Evolutionary conservation across 2,113 vertebrate genomes (phyloP), one percentile per base, ranked within the genome.

Genomic region (Dicentrarchus labrax): DNA sequence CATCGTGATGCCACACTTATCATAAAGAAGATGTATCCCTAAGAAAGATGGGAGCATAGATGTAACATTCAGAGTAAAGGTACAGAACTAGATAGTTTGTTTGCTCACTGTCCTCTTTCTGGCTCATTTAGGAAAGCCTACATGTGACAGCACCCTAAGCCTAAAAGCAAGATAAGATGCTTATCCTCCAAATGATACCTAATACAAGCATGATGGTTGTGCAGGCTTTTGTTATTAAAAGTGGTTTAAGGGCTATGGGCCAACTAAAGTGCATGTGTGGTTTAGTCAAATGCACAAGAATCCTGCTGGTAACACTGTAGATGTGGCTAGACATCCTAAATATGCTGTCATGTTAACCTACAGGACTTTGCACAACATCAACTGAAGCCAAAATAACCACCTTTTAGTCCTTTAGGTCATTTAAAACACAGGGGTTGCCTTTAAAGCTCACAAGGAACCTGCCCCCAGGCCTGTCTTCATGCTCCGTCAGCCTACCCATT

Each of bases 131-230:
- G 70, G 45, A 78, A 66, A 67, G 47, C 38, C 62, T 62, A 39
- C 30, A 13, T 72, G 79, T 79, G 60, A 76, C 60, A 57, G 67
- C 50, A 45, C 17, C 72, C 43, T 45, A 43, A 59, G 51, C 74
- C 69, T 10, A 70, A 57, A 80, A 74, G 77, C 64, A 61, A 48
- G 16, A 78, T 81, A 81, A 84, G 73, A 72, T 65, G 83, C 69
- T 77, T 81, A 72, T 43, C 48, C 56, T 60, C 50, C 50, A 71
- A 73, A 83, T 56, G 45, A 81, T 45, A 59, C 47, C 39, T 36
- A 54, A 60, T 60, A 76, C 56, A 56, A 43, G 64, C 51, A 64
- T 21, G 24, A 51, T 48, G 48, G 53, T n/a, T 51, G 47, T 16
- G 10, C n/a, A n/a, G 47, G 47, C 66, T 68, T 76, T 83, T 75